Percentiles rank a stretch among this genome's conserved stretches.
These are phyloP conservation scores for Poicephalus gulielmi DNA, from an alignment of 2,113 vertebrate genomes.

Conservation along the genomic window DNA sequence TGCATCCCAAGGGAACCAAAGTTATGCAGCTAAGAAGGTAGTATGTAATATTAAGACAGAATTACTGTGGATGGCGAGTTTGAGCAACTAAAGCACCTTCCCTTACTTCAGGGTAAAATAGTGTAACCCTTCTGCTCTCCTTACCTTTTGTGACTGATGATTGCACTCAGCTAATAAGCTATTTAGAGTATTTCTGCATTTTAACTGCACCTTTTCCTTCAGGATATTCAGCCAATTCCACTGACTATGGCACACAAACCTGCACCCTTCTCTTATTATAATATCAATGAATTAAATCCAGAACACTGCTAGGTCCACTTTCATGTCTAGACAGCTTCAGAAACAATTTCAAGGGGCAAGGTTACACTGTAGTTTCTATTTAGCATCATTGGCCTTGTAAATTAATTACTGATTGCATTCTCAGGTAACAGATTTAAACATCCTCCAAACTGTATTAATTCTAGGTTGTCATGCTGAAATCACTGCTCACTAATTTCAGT, in stretches of 20 bases:
- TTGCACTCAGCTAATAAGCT: not conserved
- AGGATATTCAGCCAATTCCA: not conserved
- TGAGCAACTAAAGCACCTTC: not conserved
- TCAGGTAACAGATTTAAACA: not conserved
- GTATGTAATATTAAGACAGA: too few species aligned
- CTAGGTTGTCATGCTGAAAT: not conserved
- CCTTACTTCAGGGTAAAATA: not conserved
- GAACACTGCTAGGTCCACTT: not conserved
- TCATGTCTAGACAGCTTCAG: not conserved
- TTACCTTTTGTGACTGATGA: not conserved
- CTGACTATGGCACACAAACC: not conserved
- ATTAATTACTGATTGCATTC: not conserved
- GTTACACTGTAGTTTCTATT: not conserved
- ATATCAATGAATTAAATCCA: not conserved
- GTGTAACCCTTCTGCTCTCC: not conserved
- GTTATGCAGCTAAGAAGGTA: not conserved
- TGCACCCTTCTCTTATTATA: not conserved
- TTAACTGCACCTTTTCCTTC: not conserved
- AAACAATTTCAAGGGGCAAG: not conserved
- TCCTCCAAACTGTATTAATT: not conserved
- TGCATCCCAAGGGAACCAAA: rapidly evolving
- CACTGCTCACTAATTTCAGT: not conserved
- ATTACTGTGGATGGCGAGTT: not conserved
- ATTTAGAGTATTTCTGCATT: not conserved
- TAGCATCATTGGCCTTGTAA: not conserved